These are phyloP conservation scores for Chirona hameri DNA, from an alignment of 2,888 invertebrate species.

Conservation along the genomic window DNA sequence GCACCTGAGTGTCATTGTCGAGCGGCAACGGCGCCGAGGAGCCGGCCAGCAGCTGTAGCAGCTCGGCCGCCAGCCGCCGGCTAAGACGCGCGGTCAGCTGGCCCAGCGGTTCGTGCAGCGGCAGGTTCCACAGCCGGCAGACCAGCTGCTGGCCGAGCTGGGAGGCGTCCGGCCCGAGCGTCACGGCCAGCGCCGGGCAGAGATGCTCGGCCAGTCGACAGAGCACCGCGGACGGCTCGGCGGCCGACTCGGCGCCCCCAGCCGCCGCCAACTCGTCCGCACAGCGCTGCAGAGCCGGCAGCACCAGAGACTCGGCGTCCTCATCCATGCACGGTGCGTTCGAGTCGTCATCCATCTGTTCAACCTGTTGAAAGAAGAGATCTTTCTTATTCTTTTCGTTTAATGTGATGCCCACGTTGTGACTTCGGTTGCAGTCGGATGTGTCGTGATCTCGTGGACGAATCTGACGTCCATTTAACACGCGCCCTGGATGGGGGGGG, in stretches of 20 bases:
- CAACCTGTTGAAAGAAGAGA: no score
- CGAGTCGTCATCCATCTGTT: no score
- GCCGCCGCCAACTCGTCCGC: not conserved
- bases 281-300: constrained; percentile 3
- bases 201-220: not conserved
- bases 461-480: no score
- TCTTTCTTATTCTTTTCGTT: no score
- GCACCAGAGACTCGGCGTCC: not conserved
- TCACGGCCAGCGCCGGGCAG: not conserved
- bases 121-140: constrained; percentile 12
- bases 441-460: no score
- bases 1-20: not conserved
- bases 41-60: not conserved
- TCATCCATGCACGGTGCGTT: not conserved
- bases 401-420: no score
- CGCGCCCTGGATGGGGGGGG: no score
- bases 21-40: not conserved
- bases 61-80: not conserved
- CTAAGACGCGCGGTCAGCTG: not conserved
- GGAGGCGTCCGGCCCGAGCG: not conserved
- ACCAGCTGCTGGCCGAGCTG: not conserved
- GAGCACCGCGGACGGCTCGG: not conserved
- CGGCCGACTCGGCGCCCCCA: not conserved
- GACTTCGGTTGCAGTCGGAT: no score
- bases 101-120: not conserved